phyloP scores from a whole-genome alignment of 2,113 vertebrate species.

The Plecturocebus donacophilus region DNA sequence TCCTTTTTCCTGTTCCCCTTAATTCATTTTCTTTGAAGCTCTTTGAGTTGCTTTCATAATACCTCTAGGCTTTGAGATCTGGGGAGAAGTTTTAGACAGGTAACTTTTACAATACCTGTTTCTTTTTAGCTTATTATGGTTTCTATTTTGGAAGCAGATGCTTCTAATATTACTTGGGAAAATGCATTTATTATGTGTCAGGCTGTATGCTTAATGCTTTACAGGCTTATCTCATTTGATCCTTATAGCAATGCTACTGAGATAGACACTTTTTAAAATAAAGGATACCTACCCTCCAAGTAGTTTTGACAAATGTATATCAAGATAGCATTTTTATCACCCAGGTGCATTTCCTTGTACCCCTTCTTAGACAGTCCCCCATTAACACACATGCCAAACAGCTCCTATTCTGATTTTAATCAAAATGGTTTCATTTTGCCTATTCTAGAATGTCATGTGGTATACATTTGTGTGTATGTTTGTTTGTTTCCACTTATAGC shows the following conservation, averaged over 20 bases:
- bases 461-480: not conserved
- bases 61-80: not conserved
- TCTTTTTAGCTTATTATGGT: not conserved
- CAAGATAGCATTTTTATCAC: not conserved
- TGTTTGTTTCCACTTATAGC: not conserved
- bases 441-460: not conserved
- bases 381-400: not conserved
- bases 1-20: not conserved
- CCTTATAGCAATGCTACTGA: not conserved
- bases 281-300: rapidly evolving
- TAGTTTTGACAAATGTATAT: not conserved
- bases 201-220: not conserved
- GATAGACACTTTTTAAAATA: not conserved
- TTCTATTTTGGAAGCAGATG: conserved; percentile 2
- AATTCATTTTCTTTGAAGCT: conserved; percentile 41
- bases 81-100: not conserved
- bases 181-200: not conserved
- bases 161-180: not conserved
- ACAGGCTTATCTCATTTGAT: not conserved
- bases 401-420: not conserved
- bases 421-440: not conserved
- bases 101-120: not conserved
- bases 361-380: not conserved
- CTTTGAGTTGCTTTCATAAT: not conserved
- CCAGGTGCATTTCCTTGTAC: not conserved